A percentile compares a stretch with the other conserved stretches of the same genome.
phyloP scores from a whole-genome alignment of 2,888 invertebrate species.

The Ormyrus rosae region DNA sequence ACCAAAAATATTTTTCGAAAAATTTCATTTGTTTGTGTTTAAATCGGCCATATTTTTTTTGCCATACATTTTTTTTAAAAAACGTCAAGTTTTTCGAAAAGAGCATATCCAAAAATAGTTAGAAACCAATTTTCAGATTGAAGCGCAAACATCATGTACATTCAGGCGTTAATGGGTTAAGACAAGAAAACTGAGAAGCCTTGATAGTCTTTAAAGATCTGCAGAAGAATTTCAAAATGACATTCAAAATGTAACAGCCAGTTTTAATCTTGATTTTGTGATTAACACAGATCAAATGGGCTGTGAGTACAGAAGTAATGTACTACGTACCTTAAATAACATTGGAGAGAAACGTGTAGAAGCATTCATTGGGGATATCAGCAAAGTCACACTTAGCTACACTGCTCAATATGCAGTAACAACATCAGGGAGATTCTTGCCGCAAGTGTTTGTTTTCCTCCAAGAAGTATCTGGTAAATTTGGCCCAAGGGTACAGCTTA shows the following conservation, averaged over 20 bases:
- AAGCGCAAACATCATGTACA: too few species aligned
- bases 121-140: too few species aligned
- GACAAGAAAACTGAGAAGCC: background rate
- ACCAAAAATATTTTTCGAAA: too few species aligned
- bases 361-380: constrained; percentile 22
- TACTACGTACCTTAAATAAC: constrained; percentile 10
- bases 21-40: too few species aligned
- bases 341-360: constrained; percentile 1
- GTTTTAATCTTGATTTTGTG: constrained; percentile 54
- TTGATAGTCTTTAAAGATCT: background rate
- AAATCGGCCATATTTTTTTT: too few species aligned
- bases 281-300: constrained; percentile 57
- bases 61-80: too few species aligned
- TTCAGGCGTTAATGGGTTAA: too few species aligned
- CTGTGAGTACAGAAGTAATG: constrained; percentile 31
- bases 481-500: background rate
- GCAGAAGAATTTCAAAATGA: constrained; percentile 46
- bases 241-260: constrained; percentile 39
- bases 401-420: constrained; percentile 52
- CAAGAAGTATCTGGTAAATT: constrained; percentile 21
- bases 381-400: constrained; percentile 50
- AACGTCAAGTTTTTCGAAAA: too few species aligned
- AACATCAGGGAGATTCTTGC: constrained; percentile 46
- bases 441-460: constrained; percentile 46
- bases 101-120: too few species aligned